phyloP scores from a whole-genome alignment of 2,888 invertebrate species.

The Leptothorax acervorum region DNA sequence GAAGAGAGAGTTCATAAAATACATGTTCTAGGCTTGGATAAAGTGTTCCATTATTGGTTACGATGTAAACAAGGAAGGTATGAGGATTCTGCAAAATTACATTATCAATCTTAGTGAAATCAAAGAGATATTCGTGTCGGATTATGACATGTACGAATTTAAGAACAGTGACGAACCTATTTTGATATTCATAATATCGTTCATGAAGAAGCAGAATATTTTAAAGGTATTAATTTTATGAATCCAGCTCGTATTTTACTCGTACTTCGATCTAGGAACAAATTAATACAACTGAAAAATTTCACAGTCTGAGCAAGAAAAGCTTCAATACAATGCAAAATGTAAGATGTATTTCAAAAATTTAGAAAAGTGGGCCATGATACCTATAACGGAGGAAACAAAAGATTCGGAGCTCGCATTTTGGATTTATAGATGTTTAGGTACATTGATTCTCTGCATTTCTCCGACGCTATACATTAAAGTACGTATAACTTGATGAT shows the following conservation, averaged over 20 bases:
- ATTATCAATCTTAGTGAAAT: slow-evolving; percentile 77
- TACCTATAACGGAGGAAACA: slow-evolving; percentile 79
- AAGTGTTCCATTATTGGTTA: slow-evolving; percentile 80
- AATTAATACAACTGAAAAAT: slow-evolving; percentile 24
- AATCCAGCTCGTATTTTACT: background rate
- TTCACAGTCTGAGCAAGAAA: slow-evolving; percentile 73
- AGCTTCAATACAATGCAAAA: slow-evolving; percentile 73
- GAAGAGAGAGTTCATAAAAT: background rate
- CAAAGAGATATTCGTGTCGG: slow-evolving; percentile 74
- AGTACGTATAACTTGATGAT: slow-evolving; percentile 66
- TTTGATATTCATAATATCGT: slow-evolving; percentile 76
- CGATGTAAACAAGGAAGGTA: slow-evolving; percentile 72
- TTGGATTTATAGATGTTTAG: slow-evolving; percentile 82
- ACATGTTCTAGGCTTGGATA: slow-evolving; percentile 80
- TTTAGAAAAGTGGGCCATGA: slow-evolving; percentile 82
- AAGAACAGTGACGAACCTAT: slow-evolving; percentile 77
- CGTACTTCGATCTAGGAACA: background rate
- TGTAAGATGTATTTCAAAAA: slow-evolving; percentile 80
- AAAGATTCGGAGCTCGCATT: slow-evolving; percentile 77
- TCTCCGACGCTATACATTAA: slow-evolving; percentile 80
- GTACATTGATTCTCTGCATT: slow-evolving; percentile 80
- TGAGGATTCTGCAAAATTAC: slow-evolving; percentile 75
- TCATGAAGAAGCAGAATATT: slow-evolving; percentile 75
- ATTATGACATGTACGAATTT: slow-evolving; percentile 75
- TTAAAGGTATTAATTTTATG: slow-evolving; percentile 71